Evolutionary conservation across 2,888 invertebrate species (phyloP), one percentile per base, ranked within the genome.

Genomic region (Noctua comes): DNA sequence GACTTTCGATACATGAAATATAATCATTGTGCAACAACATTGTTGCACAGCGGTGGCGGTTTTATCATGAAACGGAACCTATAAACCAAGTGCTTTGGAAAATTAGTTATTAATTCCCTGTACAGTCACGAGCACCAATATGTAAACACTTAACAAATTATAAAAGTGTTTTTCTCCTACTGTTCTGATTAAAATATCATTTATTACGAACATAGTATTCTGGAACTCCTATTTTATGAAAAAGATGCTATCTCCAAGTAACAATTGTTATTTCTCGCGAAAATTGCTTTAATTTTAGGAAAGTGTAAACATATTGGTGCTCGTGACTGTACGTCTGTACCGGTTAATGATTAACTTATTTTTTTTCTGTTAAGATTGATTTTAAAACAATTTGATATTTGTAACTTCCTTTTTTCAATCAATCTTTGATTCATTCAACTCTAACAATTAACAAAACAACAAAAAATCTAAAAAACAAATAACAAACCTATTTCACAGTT

Each of bases 401-500:
- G 3, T 46, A 18, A 21, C 57, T 69, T n/a, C 11, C 2, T 40
- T 43, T 70, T 27, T 59, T 59, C 31, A 69, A 69, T 54, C 64
- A 48, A 40, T 65, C 40, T 21, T 7, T 16, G 4, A 43, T 73
- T 66, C 16, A 83, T 83, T 79, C 46, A 82, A 68, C 43, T 43
- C 11, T 16, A 72, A 64, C 36, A 68, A 78, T 78, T 54, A 73
- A 66, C 46, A 10, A 79, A 68, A 75, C 46, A 74, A 80, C 18
- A 31, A 69, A 79, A 66, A 65, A 57, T 31, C 31, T 24, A 11
- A 27, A 69, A 77, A 51, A 74, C 59, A 74, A 48, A 75, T 66
- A 77, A 79, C 64, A 31, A 57, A 70, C 66, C 71, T 80, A 73
- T 77, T 68, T 69, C 78, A 76, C 74, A 71, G 77, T 74, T 75